Evolutionary conservation across 2,888 invertebrate genomes (phyloP), one percentile per base, ranked within the genome.

Genomic region (Apoda limacodes): DNA sequence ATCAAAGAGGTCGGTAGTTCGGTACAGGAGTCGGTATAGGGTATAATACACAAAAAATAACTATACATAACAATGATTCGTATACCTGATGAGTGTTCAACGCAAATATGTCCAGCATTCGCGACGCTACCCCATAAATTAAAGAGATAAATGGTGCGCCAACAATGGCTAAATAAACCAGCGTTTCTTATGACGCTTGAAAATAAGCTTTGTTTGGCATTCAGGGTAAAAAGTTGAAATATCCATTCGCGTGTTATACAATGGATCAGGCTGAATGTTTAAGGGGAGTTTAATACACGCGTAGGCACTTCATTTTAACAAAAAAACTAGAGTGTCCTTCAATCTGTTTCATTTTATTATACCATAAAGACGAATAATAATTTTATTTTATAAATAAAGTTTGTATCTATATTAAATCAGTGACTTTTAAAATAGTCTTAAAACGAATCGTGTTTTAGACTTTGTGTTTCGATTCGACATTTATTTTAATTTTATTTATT

Each of bases 151-250:
- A 78, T 76, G 74, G 71, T 59, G 45, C 54, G 45, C 58, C 64
- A 71, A 78, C 76, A 80, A 80, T 74, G 71, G 72, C 44, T 65
- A 66, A 72, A 76, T 72, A 75, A 71, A 68, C 72, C 66, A 58
- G 55, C 47, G 55, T 65, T 71, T 64, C 72, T 72, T 65, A 64
- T 65, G 69, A 64, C 59, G 64, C 65, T 65, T 58, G 55, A 68
- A 69, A 70, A 66, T 68, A 67, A 58, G 57, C 65, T 60, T 69
- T 70, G 68, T 72, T 64, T 59, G 59, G 56, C 39, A 44, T 47
- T 43, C 48, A 38, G 25, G 35, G 52, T 72, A 76, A 76, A 76
- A 76, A 75, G 56, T 63, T 62, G 61, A 59, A 70, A 68, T 64
- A 65, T 62, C 65, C 68, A 66, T 68, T 54, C 49, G 44, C 37